These are phyloP conservation scores for Cydia pomonella DNA, from an alignment of 1,140 invertebrate genomes.

Conservation along the genomic window DNA sequence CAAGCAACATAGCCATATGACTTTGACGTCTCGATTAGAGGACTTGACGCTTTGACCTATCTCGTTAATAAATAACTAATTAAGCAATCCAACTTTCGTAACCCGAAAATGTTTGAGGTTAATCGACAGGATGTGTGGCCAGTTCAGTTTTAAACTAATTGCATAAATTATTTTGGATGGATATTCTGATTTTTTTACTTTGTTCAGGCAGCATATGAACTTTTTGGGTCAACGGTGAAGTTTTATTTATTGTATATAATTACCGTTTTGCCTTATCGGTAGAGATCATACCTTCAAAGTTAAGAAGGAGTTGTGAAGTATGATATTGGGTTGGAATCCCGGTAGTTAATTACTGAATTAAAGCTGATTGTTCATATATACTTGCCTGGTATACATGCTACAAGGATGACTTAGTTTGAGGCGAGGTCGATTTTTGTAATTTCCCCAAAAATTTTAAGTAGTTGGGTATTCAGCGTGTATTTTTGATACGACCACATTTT, in stretches of 20 bases:
- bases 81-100: constrained; percentile 24
- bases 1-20: not conserved
- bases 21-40: not conserved
- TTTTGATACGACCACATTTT: too few relatives aligned
- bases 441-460: too few relatives aligned
- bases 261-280: too few relatives aligned
- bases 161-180: not conserved
- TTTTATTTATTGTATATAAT: not conserved
- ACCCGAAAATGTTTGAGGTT: constrained; percentile 10
- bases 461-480: too few relatives aligned
- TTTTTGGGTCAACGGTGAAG: not conserved
- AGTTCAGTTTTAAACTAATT: not conserved
- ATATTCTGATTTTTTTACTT: not conserved
- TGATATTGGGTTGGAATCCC: not conserved
- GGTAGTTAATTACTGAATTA: too few relatives aligned
- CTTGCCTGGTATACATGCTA: too few relatives aligned
- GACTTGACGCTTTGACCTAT: not conserved
- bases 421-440: too few relatives aligned
- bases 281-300: not conserved
- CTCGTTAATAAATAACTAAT: constrained; percentile 26
- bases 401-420: too few relatives aligned
- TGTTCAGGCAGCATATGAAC: not conserved
- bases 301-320: too few relatives aligned
- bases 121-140: constrained; percentile 4
- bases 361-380: too few relatives aligned